Conservation (phyloP, 1,140 invertebrate genomes). For the Camponotus vicinus region DNA sequence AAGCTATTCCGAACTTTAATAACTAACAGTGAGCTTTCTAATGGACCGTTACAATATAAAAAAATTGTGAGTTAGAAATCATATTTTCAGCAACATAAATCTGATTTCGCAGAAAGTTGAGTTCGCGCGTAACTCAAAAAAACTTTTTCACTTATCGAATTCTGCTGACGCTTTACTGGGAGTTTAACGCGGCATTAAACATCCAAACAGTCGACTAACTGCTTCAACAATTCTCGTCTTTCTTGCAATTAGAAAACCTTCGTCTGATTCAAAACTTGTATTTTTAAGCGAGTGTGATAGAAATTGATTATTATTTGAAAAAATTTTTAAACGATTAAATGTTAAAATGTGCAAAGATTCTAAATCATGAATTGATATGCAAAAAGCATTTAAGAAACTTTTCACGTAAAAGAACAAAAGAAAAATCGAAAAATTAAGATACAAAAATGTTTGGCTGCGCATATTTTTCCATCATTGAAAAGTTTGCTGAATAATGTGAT, state of each 20-base stretch:
- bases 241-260: conserved; percentile 49
- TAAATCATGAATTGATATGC: too few relatives aligned
- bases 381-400: too few relatives aligned
- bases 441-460: too few relatives aligned
- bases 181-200: conserved; percentile 48
- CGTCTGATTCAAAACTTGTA: not conserved
- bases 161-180: conserved; percentile 48
- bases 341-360: too few relatives aligned
- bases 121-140: conserved; percentile 50
- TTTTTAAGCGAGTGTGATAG: not conserved
- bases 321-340: not conserved
- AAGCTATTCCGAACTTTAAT: conserved; percentile 37
- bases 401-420: too few relatives aligned
- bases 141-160: conserved; percentile 64
- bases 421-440: too few relatives aligned
- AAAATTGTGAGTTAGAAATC: conserved; percentile 43
- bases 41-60: conserved; percentile 53
- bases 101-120: conserved; percentile 49
- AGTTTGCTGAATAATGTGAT: too few relatives aligned
- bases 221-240: conserved; percentile 33
- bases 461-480: too few relatives aligned
- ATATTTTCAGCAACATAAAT: conserved; percentile 61
- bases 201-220: conserved; percentile 13
- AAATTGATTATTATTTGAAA: not conserved
- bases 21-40: conserved; percentile 41